Percentiles rank a stretch among this genome's conserved stretches.
These are phyloP conservation scores for Arothron firmamentum DNA, from an alignment of 2,113 vertebrate genomes.

Conservation along the genomic window DNA sequence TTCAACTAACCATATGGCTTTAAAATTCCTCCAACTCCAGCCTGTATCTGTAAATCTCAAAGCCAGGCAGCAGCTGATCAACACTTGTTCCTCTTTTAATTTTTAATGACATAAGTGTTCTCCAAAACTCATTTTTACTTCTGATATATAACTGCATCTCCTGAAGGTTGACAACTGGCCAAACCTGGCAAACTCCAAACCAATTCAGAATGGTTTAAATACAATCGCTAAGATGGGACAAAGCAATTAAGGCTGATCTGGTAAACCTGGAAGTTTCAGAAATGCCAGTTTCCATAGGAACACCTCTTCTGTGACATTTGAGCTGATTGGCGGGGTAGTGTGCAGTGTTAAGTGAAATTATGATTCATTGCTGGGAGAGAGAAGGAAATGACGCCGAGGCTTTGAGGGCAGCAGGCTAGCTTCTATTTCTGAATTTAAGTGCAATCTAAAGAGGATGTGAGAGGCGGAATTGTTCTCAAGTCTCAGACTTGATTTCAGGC, in stretches of 20 bases:
- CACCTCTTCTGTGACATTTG: conserved; percentile 48
- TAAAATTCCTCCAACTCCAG: not conserved
- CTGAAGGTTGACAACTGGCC: no score
- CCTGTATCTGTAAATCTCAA: conserved; percentile 2
- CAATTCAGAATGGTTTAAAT: no score
- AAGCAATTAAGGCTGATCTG: no score
- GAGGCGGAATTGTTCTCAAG: not conserved
- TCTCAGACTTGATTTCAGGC: not conserved
- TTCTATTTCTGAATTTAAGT: conserved; percentile 21
- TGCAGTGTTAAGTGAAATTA: conserved; percentile 46
- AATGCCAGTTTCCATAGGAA: conserved; percentile 62
- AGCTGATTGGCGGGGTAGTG: conserved; percentile 9
- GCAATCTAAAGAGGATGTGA: conserved; percentile 14
- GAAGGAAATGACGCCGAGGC: conserved; percentile 5
- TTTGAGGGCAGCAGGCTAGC: conserved; percentile 4
- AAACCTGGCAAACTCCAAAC: no score
- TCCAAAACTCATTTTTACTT: not conserved
- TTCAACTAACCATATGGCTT: conserved; percentile 6
- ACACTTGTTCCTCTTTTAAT: not conserved
- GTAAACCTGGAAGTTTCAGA: not conserved
- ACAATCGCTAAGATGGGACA: no score
- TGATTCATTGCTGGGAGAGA: conserved; percentile 27
- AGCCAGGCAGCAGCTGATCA: conserved; percentile 2
- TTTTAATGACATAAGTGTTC: not conserved
- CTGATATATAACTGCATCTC: no score